Percentiles rank a stretch among this genome's conserved stretches.
Evolutionary conservation across 2,113 vertebrate genomes (phyloP).

Genomic region (Chinchilla lanigera): DNA sequence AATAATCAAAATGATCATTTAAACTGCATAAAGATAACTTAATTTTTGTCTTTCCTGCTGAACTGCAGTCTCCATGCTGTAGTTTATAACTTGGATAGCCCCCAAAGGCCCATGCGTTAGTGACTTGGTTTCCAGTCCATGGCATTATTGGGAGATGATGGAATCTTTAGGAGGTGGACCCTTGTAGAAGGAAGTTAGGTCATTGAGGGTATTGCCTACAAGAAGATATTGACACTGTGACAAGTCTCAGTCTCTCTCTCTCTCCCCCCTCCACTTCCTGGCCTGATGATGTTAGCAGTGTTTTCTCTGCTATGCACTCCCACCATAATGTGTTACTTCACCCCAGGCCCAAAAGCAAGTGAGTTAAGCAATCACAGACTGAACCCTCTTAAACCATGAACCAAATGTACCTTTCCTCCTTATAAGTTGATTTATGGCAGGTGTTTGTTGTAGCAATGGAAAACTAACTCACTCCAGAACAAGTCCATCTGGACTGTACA

Average conservation of each 20-base stretch:
- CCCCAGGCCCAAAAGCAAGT: not conserved
- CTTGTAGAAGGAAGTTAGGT: not conserved
- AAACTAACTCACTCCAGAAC: not conserved
- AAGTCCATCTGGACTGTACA: not conserved
- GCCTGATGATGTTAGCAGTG: not conserved
- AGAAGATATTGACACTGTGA: too few species aligned
- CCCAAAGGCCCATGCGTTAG: not conserved
- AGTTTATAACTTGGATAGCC: too few species aligned
- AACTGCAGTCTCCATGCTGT: not conserved
- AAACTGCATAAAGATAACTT: not conserved
- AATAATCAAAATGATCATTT: not conserved
- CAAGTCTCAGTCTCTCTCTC: not conserved
- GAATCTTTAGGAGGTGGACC: not conserved
- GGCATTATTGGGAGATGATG: not conserved
- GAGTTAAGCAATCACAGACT: not conserved
- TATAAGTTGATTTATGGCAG: not conserved
- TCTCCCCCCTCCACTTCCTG: not conserved
- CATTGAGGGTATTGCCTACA: too few species aligned
- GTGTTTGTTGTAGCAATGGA: not conserved
- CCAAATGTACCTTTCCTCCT: not conserved
- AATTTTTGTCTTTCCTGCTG: not conserved
- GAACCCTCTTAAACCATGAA: not conserved
- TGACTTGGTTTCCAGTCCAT: too few species aligned
- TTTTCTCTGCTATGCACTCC: not conserved
- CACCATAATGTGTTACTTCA: not conserved